Evolutionary conservation across 2,888 invertebrate species (phyloP).

Genomic region (Pyrrhia umbra): DNA sequence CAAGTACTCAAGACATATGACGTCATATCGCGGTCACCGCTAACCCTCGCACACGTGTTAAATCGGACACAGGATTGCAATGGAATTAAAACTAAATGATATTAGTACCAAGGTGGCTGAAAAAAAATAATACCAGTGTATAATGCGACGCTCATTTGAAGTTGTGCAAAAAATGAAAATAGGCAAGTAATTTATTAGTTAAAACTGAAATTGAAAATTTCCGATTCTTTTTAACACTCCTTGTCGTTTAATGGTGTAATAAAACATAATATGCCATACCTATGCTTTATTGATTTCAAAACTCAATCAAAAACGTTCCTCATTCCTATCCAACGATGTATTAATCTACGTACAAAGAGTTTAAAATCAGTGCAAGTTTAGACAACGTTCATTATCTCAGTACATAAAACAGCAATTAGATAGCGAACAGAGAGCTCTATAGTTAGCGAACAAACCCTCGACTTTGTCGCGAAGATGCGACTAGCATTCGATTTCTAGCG

Average conservation of each 20-base stretch:
- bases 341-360: slow-evolving; percentile 65
- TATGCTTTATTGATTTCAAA: neutral
- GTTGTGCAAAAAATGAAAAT: neutral
- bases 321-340: slow-evolving; percentile 25
- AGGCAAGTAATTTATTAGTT: neutral
- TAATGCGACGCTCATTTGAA: slow-evolving; percentile 20
- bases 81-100: slow-evolving; percentile 91
- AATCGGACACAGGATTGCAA: slow-evolving; percentile 92
- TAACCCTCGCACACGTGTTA: slow-evolving; percentile 79
- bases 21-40: slow-evolving; percentile 32
- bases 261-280: neutral
- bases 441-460: slow-evolving; percentile 47
- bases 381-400: slow-evolving; percentile 74
- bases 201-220: neutral
- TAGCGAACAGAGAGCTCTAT: slow-evolving; percentile 39
- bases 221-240: no score
- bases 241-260: no score
- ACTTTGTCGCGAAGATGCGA: slow-evolving; percentile 10
- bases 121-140: neutral
- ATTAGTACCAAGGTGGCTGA: slow-evolving; percentile 80
- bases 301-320: neutral
- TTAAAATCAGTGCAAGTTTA: slow-evolving; percentile 61
- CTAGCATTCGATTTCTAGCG: slow-evolving; percentile 6
- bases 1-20: slow-evolving; percentile 34
- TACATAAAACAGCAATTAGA: slow-evolving; percentile 82